Conservation (phyloP, 2,888 invertebrate genomes). For the Drosophila robusta region DNA sequence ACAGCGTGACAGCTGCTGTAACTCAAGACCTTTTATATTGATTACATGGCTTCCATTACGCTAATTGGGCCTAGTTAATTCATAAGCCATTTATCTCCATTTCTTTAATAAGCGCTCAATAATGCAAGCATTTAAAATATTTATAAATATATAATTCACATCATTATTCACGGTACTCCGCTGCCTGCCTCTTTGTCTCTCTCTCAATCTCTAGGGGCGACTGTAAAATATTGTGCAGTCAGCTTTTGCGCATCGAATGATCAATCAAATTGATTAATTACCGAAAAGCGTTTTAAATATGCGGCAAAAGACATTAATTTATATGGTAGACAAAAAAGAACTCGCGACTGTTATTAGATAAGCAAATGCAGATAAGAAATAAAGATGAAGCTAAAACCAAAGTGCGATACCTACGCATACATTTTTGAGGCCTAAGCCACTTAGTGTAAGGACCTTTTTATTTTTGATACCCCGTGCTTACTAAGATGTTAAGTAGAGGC, state of each 20-base stretch:
- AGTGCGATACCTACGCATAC: slow-evolving; percentile 4
- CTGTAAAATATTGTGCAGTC: slow-evolving; percentile 32
- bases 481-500: background rate
- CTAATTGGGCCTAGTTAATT: slow-evolving; percentile 38
- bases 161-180: slow-evolving; percentile 30
- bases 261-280: slow-evolving; percentile 81
- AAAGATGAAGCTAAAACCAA: slow-evolving; percentile 19
- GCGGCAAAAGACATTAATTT: slow-evolving; percentile 66
- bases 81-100: slow-evolving; percentile 53
- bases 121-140: slow-evolving; percentile 57
- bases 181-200: background rate
- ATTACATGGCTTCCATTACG: slow-evolving; percentile 30
- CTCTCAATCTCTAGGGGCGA: background rate
- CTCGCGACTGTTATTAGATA: slow-evolving; percentile 40
- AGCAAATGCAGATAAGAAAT: slow-evolving; percentile 34
- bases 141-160: slow-evolving; percentile 32
- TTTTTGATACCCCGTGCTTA: slow-evolving; percentile 4
- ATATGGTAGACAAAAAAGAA: slow-evolving; percentile 43
- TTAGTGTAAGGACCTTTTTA: slow-evolving; percentile 52
- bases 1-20: slow-evolving; percentile 19
- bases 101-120: slow-evolving; percentile 55
- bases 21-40: background rate
- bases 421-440: slow-evolving; percentile 58
- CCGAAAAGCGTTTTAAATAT: slow-evolving; percentile 66
- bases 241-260: slow-evolving; percentile 56